Conservation (phyloP, 2,888 invertebrate species). For the Toxonevra muliebris region DNA sequence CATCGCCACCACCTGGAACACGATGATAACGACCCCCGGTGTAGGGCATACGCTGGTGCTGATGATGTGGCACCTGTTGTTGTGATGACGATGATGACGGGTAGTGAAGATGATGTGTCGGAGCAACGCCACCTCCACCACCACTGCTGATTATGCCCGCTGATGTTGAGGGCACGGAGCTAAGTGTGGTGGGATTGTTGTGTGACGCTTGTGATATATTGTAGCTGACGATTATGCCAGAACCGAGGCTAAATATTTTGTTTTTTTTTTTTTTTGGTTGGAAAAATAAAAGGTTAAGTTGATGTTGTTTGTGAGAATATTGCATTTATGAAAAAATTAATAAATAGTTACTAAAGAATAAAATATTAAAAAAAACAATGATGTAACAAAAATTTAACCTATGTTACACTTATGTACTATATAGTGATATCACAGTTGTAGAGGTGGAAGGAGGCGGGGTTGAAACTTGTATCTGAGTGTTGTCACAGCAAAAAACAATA, state of each 20-base stretch:
- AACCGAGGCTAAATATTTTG: slow-evolving; percentile 49
- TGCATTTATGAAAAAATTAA: no score
- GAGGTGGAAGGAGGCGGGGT: no score
- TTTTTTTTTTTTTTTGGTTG: background rate
- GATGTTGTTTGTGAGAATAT: slow-evolving; percentile 8
- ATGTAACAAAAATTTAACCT: no score
- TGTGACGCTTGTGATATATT: slow-evolving; percentile 47
- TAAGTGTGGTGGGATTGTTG: slow-evolving; percentile 46
- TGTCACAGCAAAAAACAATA: no score
- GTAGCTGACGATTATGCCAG: slow-evolving; percentile 55
- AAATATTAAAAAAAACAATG: no score
- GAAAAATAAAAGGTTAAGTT: no score
- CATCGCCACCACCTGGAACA: no score
- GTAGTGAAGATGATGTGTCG: slow-evolving; percentile 34
- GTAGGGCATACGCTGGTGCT: background rate
- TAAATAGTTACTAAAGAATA: no score
- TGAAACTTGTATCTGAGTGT: no score
- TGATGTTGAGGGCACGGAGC: slow-evolving; percentile 56
- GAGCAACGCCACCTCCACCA: slow-evolving; percentile 32
- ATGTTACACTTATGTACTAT: no score
- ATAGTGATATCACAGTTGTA: no score
- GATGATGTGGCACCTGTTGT: slow-evolving; percentile 25
- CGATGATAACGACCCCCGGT: background rate
- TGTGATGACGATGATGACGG: slow-evolving; percentile 20
- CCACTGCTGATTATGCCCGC: slow-evolving; percentile 45